Base-by-base conservation (phyloP, 2,797 vertebrate genomes). In the Hippocampus kuda region DNA sequence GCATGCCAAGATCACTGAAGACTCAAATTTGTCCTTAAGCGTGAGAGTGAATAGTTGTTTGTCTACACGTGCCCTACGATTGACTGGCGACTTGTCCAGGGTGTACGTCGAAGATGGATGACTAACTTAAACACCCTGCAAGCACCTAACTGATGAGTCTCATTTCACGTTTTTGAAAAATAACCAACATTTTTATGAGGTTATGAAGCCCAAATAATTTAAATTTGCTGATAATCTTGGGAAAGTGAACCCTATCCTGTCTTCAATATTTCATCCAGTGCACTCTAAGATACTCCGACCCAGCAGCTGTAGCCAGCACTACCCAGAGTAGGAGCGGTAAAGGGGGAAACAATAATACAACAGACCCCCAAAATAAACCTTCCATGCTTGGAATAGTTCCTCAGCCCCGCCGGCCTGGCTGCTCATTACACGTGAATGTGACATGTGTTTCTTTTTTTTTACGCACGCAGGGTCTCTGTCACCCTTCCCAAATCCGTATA, bases 331-430 rank as follows among this genome's bases (percentile, higher is more conserved):
- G 61, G 44, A 68, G 75, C 64, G 74, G 72, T 71, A 27, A 65
- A 66, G 59, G 66, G 74, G 70, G 60, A 64, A 76, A 83, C 69
- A 83, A 84, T 79, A 87, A 84, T 74, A 80, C 67, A 83, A 71
- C 85, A 81, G 75, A 76, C 77, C 78, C 80, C 81, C 64, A 78
- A 87, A 87, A 87, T 87, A 88, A 87, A 79, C 70, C 79, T 62
- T n/a, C 53, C 2, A 64, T 71, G 85, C 83, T 71, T 77, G 78
- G 79, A 89, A 87, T 86, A 83, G 78, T 84, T 84, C 71, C 74
- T 68, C 74, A 65, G 75, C 79, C 68, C 68, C 69, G 71, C 71
- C 77, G 81, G 76, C 69, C 72, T 72, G 79, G 78, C 82, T 75
- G 75, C 79, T 72, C 66, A 63, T 11, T 56, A 66, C 83, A 84